A percentile compares a stretch with the other conserved stretches of the same genome.
Evolutionary conservation across 1,140 invertebrate genomes (phyloP).

Genomic region (Drosophila melanogaster): DNA sequence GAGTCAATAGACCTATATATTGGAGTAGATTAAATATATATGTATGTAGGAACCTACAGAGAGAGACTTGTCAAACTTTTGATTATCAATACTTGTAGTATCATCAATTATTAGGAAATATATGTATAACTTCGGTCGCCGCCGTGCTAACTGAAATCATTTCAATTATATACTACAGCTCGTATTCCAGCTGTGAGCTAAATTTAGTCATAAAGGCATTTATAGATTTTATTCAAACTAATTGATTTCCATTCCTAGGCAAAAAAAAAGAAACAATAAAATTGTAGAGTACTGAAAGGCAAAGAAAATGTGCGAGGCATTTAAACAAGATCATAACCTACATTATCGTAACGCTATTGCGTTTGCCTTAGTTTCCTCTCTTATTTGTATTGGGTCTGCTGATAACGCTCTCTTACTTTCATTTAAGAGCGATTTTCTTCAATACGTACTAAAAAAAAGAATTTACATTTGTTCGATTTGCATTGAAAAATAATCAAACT

Average conservation of each 20-base stretch:
- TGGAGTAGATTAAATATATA: conserved; percentile 19
- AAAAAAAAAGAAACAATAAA: background rate
- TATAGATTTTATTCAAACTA: conserved; percentile 47
- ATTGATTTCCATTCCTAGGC: conserved; percentile 50
- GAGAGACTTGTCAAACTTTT: conserved; percentile 4
- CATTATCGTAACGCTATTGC: conserved; percentile 43
- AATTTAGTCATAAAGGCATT: conserved; percentile 52
- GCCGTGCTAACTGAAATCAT: conserved; percentile 34
- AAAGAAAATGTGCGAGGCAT: conserved; percentile 28
- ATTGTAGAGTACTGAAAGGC: conserved; percentile 11
- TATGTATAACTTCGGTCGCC: conserved; percentile 22
- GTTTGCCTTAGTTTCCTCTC: conserved; percentile 6
- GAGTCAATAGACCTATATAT: conserved; percentile 76
- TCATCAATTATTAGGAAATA: conserved; percentile 29
- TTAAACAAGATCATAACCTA: conserved; percentile 64
- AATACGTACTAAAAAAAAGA: background rate
- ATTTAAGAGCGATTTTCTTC: conserved; percentile 8
- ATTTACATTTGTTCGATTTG: background rate
- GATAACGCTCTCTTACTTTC: conserved; percentile 34
- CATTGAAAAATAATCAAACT: background rate
- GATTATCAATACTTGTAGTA: conserved; percentile 20
- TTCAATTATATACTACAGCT: conserved; percentile 21
- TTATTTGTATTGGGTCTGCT: background rate
- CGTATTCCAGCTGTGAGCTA: conserved; percentile 30
- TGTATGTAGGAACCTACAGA: background rate